Evolutionary conservation across 2,888 invertebrate genomes (phyloP), one percentile per base, ranked within the genome.

Genomic region (Cantharis lateralis): DNA sequence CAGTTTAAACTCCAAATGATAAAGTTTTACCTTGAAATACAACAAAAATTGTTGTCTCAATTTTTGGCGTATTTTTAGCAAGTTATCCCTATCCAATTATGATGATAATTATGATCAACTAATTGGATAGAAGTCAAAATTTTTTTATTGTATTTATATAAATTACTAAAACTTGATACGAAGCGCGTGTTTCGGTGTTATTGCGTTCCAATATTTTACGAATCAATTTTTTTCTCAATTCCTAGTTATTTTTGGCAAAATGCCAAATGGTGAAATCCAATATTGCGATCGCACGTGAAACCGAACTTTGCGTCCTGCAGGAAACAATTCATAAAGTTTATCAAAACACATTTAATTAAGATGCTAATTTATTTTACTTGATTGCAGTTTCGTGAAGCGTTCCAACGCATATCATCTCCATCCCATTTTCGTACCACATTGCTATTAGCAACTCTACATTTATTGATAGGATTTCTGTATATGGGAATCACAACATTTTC

Each of bases 361-460:
- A 48, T 48, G n/a, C 18, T 66, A 66, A n/a, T 24, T n/a, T 18
- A 15, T 66, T 28, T 70, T 66, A 69, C 68, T 48, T 68, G 28
- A 28, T 88, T 85, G 10, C 89, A 94, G 94, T 93, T 94, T 85
- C 92, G 93, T 89, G 93, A 92, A 84, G 91, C 93, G 66, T 93
- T 94, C 82, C 90, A 92, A 84, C 92, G 93, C 83, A 87, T 94
- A 70, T 92, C 93, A 82, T 91, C 93, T 13, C 90, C 90, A 15
- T 89, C 93, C 0, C 91, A 93, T 84, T 88, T 92, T 73, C 90
- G 89, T 76, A 91, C 91, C 3, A 94, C 94, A 0, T 81, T 92
- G 0, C 89, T 92, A 0, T 89, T 94, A 18, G 91, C 93, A 5
- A 89, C 48, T 88, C 91, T 82, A 87, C 91, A 82, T 89, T 91